Evolutionary conservation across 2,113 vertebrate species (phyloP).

Genomic region (Paradisaea rubra): DNA sequence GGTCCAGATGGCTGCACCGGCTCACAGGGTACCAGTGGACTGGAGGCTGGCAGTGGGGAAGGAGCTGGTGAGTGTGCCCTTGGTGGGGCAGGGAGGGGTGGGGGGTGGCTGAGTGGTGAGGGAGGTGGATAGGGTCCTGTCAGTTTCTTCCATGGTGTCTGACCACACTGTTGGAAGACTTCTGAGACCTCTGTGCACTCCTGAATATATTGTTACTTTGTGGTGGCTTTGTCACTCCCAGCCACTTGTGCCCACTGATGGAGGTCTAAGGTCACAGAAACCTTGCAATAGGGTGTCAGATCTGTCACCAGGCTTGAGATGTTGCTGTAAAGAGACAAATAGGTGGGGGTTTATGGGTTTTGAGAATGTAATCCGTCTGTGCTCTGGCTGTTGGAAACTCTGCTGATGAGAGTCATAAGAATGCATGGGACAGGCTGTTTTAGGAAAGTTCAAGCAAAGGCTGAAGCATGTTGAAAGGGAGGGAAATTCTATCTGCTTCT

Average conservation of each 20-base stretch:
- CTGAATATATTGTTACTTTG: not conserved
- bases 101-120: rapidly evolving
- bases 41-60: rapidly evolving
- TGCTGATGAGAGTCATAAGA: not conserved
- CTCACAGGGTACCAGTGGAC: rapidly evolving
- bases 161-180: not conserved
- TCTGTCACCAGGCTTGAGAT: not conserved
- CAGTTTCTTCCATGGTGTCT: rapidly evolving
- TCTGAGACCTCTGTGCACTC: no score
- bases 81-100: rapidly evolving
- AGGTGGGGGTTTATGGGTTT: rapidly evolving
- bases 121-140: rapidly evolving
- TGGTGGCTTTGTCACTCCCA: not conserved
- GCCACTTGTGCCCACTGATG: rapidly evolving
- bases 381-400: not conserved
- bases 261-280: not conserved
- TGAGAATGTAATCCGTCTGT: not conserved
- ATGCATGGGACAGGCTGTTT: not conserved
- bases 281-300: not conserved
- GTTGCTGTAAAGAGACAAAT: not conserved
- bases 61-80: not conserved
- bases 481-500: not conserved
- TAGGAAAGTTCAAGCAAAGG: not conserved
- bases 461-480: not conserved
- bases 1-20: rapidly evolving